phyloP scores from a whole-genome alignment of 1,140 invertebrate genomes.

The Tetraneura akinire region DNA sequence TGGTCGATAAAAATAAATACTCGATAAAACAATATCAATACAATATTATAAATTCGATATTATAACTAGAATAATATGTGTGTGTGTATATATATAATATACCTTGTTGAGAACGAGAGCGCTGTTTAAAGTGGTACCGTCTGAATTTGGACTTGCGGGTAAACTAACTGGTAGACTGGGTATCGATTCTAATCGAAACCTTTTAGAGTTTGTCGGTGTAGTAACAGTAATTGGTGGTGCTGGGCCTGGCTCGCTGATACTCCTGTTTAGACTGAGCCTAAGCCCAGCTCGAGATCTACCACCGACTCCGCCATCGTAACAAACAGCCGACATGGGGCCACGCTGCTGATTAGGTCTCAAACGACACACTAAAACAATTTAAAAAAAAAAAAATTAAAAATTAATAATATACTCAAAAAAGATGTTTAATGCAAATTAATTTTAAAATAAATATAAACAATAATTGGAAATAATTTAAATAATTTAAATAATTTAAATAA shows the following conservation, averaged over 20 bases:
- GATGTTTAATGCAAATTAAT: too few species aligned
- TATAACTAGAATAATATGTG: neutral
- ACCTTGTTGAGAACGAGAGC: conserved; percentile 60
- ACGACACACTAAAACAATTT: conserved; percentile 32
- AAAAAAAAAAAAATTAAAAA: too few species aligned
- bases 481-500: too few species aligned
- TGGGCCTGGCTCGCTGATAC: conserved; percentile 66
- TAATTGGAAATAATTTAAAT: too few species aligned
- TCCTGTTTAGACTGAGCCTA: conserved; percentile 65
- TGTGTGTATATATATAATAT: conserved; percentile 32
- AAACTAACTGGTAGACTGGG: conserved; percentile 60
- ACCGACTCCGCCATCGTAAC: conserved; percentile 61
- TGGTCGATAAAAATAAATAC: neutral
- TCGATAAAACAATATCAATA: neutral
- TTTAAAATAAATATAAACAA: too few species aligned
- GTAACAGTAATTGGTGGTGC: conserved; percentile 59
- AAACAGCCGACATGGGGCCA: conserved; percentile 61
- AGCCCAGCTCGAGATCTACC: conserved; percentile 63
- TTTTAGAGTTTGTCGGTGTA: conserved; percentile 66
- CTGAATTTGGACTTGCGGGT: conserved; percentile 65
- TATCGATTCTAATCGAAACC: conserved; percentile 47
- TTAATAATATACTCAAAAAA: too few species aligned
- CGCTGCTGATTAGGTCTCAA: conserved; percentile 37
- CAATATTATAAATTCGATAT: neutral
- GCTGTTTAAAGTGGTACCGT: conserved; percentile 62